Percentiles rank a stretch among this genome's conserved stretches.
Conservation (phyloP, 2,888 invertebrate species). For the Pristionchus entomophagus region DNA sequence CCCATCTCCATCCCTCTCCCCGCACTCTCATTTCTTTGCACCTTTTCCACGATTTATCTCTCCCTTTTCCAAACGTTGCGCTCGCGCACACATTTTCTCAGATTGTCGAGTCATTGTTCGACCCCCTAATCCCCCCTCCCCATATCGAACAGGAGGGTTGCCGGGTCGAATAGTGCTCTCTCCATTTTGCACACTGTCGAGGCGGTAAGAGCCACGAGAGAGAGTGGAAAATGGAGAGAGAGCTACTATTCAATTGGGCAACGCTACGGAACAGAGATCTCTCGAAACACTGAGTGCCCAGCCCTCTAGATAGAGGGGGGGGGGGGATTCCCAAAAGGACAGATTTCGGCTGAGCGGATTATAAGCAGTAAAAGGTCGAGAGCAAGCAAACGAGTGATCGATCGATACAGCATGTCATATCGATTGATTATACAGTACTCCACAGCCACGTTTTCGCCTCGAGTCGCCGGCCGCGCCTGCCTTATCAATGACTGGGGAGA, state of each 20-base stretch:
- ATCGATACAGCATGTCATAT: not conserved
- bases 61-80: conserved; percentile 28
- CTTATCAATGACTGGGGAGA: not conserved
- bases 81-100: not conserved
- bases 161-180: too few relatives aligned
- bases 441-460: not conserved
- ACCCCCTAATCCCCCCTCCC: not conserved
- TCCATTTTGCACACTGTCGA: not conserved
- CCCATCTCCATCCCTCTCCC: not conserved
- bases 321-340: not conserved
- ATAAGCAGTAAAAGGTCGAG: too few relatives aligned
- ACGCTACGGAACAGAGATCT: too few relatives aligned
- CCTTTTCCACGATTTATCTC: too few relatives aligned
- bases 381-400: too few relatives aligned
- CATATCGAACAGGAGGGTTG: not conserved
- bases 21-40: not conserved
- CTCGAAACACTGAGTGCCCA: too few relatives aligned
- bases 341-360: not conserved
- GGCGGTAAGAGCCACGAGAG: not conserved
- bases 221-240: too few relatives aligned
- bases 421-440: not conserved
- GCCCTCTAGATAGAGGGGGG: too few relatives aligned
- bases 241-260: too few relatives aligned
- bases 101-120: not conserved
- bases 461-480: conserved; percentile 10